Evolutionary conservation across 2,888 invertebrate genomes (phyloP).

Genomic region (Luperina nickerlii): DNA sequence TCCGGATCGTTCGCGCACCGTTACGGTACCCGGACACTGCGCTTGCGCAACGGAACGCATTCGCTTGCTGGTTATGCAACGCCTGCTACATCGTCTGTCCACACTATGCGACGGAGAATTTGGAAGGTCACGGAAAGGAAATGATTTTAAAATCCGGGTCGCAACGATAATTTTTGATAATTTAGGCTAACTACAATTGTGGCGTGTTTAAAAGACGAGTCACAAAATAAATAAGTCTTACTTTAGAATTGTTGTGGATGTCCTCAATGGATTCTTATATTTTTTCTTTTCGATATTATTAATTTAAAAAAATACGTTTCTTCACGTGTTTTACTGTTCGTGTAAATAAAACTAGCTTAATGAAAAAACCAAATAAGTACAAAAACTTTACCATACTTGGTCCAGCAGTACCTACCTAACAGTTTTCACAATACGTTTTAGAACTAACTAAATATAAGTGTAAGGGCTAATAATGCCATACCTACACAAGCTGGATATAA

Average conservation of each 20-base stretch:
- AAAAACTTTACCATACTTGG: no score
- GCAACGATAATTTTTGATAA: conserved; percentile 8
- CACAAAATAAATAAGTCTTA: conserved; percentile 1
- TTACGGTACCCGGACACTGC: conserved; percentile 85
- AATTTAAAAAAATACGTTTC: not conserved
- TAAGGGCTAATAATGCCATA: not conserved
- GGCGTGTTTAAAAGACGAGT: conserved; percentile 2
- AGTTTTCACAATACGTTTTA: no score
- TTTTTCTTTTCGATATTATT: not conserved
- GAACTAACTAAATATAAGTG: not conserved
- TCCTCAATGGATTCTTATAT: not conserved
- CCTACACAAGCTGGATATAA: no score
- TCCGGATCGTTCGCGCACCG: conserved; percentile 87
- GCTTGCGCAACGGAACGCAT: conserved; percentile 86
- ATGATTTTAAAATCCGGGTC: conserved; percentile 49
- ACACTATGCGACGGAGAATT: conserved; percentile 71
- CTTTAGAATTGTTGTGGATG: conserved; percentile 18
- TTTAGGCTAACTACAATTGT: conserved; percentile 9
- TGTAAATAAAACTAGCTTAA: not conserved
- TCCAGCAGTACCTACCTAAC: no score
- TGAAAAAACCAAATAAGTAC: no score
- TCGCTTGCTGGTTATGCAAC: conserved; percentile 84
- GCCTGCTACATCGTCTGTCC: conserved; percentile 73
- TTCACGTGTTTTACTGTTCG: not conserved
- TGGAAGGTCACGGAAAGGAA: conserved; percentile 51